Evolutionary conservation across 2,797 vertebrate genomes (phyloP).

Genomic region (Urocyon cinereoargenteus): DNA sequence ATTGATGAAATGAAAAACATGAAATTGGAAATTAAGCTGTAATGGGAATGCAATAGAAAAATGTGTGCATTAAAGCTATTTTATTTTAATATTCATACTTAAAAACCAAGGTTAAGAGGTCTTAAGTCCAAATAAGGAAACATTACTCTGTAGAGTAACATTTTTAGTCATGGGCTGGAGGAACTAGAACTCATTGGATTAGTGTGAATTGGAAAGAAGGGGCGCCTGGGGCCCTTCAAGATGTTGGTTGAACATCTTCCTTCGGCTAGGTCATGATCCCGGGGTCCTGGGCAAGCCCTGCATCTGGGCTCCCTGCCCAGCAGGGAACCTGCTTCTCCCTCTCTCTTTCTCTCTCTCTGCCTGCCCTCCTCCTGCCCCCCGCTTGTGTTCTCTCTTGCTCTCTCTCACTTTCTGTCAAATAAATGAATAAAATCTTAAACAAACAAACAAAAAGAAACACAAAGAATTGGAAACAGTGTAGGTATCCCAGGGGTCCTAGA

Average conservation of each 20-base stretch:
- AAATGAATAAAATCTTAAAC: too few species aligned
- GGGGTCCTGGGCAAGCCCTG: too few species aligned
- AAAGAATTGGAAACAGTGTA: neutral
- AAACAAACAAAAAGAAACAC: too few species aligned
- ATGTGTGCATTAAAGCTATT: neutral
- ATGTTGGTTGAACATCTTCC: too few species aligned
- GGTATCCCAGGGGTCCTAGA: neutral
- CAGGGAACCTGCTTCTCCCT: too few species aligned
- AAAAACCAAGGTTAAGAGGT: neutral
- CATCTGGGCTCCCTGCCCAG: too few species aligned
- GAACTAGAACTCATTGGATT: neutral
- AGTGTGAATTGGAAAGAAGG: neutral
- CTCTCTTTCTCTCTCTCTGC: too few species aligned
- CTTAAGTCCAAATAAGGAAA: conserved; percentile 10
- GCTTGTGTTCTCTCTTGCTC: too few species aligned
- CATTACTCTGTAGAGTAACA: neutral
- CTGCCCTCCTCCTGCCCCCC: too few species aligned
- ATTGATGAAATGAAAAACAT: conserved; percentile 22
- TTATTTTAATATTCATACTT: conserved; percentile 47
- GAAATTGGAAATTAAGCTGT: conserved; percentile 33
- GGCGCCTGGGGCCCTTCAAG: too few species aligned
- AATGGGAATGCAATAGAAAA: neutral
- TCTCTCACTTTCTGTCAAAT: too few species aligned
- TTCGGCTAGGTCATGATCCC: too few species aligned
- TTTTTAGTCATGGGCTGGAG: neutral